Evolutionary conservation across 2,797 vertebrate species (phyloP).

Genomic region (Austrolebias charrua): DNA sequence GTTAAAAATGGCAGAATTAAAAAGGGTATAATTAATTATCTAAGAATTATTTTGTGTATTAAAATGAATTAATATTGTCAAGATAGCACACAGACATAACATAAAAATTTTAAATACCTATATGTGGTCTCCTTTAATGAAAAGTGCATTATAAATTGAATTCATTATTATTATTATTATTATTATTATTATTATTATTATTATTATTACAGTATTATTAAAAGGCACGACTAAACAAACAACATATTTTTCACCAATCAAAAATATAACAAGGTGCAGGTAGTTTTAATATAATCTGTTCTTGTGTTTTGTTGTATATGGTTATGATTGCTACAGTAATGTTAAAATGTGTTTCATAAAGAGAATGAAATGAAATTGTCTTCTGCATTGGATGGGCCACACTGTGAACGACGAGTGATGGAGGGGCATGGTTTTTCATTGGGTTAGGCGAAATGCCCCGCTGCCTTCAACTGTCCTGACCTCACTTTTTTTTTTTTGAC

Average conservation of each 20-base stretch:
- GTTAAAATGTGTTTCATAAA: conserved; percentile 15
- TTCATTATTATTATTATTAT: too few relatives aligned
- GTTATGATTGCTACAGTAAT: conserved; percentile 11
- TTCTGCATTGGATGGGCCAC: conserved; percentile 47
- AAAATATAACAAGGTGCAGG: conserved; percentile 6
- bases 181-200: too few relatives aligned
- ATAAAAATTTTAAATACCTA: too few relatives aligned
- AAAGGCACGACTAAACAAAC: conserved; percentile 43
- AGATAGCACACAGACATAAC: too few relatives aligned
- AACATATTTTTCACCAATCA: background rate
- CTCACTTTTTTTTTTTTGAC: conserved; percentile 85
- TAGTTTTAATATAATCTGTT: background rate
- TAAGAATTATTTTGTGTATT: too few relatives aligned
- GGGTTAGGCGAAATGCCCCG: conserved; percentile 78
- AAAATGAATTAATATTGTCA: too few relatives aligned
- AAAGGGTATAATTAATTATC: too few relatives aligned
- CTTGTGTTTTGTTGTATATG: conserved; percentile 9
- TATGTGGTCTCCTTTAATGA: too few relatives aligned
- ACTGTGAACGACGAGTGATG: conserved; percentile 67
- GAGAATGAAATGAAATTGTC: conserved; percentile 41
- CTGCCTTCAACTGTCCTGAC: conserved; percentile 84
- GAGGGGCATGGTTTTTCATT: conserved; percentile 72
- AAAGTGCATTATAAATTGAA: too few relatives aligned
- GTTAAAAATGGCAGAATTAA: too few relatives aligned
- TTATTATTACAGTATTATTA: too few relatives aligned